A percentile compares a stretch with the other conserved stretches of the same genome.
phyloP scores from a whole-genome alignment of 2,888 invertebrate species.

The Amphipoea oculea region DNA sequence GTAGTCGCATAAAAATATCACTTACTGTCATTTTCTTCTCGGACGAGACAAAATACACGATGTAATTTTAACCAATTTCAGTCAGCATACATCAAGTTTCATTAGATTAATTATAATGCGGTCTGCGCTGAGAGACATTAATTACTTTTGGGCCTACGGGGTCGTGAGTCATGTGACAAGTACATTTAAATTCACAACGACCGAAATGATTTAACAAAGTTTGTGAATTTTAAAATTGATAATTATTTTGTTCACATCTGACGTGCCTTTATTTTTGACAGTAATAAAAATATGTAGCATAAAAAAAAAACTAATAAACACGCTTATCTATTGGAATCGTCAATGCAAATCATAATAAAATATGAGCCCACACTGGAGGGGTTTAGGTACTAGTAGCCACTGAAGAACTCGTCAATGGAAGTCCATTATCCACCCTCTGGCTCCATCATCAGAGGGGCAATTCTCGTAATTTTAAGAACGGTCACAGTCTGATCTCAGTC shows the following conservation, averaged over 20 bases:
- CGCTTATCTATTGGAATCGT: not conserved
- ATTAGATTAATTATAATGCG: conserved; percentile 70
- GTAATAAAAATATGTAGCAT: not conserved
- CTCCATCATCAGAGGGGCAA: not conserved
- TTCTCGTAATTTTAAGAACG: too few relatives aligned
- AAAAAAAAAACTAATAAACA: not conserved
- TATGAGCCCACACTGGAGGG: not conserved
- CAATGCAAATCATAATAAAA: not conserved
- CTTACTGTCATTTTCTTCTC: conserved; percentile 18
- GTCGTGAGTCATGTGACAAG: conserved; percentile 42
- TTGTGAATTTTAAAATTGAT: conserved; percentile 38
- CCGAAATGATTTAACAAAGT: conserved; percentile 19
- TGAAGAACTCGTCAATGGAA: too few relatives aligned
- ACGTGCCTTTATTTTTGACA: conserved; percentile 1
- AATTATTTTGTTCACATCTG: conserved; percentile 31
- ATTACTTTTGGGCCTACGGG: conserved; percentile 64
- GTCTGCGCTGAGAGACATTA: conserved; percentile 64
- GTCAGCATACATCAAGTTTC: conserved; percentile 47
- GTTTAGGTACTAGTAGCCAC: not conserved
- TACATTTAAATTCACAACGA: conserved; percentile 59
- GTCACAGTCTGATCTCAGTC: too few relatives aligned
- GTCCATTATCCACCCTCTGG: not conserved
- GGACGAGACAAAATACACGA: not conserved
- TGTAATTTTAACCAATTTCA: conserved; percentile 27
- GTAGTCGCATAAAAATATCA: not conserved